Percentiles rank a stretch among this genome's conserved stretches.
Conservation (phyloP, 2,797 vertebrate species). For the Cyprinella venusta region DNA sequence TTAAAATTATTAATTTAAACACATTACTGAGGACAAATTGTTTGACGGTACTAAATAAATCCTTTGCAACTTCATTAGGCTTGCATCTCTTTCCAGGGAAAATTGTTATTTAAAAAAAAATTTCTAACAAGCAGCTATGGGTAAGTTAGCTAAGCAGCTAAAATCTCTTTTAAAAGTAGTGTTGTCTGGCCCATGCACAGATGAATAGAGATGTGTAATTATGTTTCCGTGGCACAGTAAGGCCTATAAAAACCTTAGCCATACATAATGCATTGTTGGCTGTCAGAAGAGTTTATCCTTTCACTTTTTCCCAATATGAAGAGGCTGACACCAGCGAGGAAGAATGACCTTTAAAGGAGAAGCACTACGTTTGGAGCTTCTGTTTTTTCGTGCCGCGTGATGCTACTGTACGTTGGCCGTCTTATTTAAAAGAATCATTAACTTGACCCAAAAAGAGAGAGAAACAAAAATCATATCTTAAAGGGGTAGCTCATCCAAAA, state of each 20-base stretch:
- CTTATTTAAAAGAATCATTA: constrained; percentile 34
- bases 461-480: neutral
- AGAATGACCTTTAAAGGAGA: constrained; percentile 63
- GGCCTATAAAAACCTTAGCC: constrained; percentile 58
- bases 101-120: constrained; percentile 23
- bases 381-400: constrained; percentile 40
- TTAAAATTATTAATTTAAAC: too few relatives aligned
- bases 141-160: constrained; percentile 35
- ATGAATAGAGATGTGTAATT: constrained; percentile 57
- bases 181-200: constrained; percentile 36
- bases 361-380: constrained; percentile 45
- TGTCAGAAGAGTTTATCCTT: constrained; percentile 62
- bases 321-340: constrained; percentile 51
- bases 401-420: constrained; percentile 13
- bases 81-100: constrained; percentile 6
- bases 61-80: neutral
- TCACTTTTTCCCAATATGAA: constrained; percentile 50
- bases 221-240: constrained; percentile 50
- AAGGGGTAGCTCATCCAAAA: neutral
- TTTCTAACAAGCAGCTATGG: constrained; percentile 27
- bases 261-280: constrained; percentile 62
- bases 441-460: constrained; percentile 23
- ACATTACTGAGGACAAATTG: neutral
- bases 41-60: neutral
- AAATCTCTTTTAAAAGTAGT: constrained; percentile 26